Conservation (phyloP, 2,113 vertebrate genomes). For the Cygnus buccinator region DNA sequence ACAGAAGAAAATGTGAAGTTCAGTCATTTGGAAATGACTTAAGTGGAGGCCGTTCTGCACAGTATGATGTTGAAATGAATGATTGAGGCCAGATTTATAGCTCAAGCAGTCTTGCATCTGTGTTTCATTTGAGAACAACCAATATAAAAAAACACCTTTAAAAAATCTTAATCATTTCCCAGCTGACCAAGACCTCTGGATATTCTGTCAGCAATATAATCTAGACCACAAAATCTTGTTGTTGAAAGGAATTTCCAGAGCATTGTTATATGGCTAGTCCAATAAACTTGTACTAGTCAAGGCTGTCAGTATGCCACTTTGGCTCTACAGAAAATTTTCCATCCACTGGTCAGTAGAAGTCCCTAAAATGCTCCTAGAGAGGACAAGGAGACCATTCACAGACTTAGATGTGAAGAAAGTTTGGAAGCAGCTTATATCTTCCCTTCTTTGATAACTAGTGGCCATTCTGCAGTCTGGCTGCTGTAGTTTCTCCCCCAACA, state of each 20-base stretch:
- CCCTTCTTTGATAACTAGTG: background rate
- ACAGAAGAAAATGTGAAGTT: constrained; percentile 51
- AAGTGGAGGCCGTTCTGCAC: constrained; percentile 30
- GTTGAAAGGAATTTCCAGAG: constrained; percentile 21
- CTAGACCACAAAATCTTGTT: background rate
- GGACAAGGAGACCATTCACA: background rate
- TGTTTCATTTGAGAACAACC: constrained; percentile 43
- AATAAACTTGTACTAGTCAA: background rate
- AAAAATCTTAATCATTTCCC: constrained; percentile 39
- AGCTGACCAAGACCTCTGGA: background rate
- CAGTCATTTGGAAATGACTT: constrained; percentile 48
- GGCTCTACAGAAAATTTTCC: background rate
- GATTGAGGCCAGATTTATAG: constrained; percentile 62
- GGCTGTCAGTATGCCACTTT: background rate
- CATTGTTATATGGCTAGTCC: background rate
- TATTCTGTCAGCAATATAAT: constrained; percentile 27
- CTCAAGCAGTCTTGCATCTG: constrained; percentile 48
- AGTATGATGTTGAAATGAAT: constrained; percentile 53
- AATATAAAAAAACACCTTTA: constrained; percentile 31
- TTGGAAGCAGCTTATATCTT: background rate
- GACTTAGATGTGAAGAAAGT: background rate
- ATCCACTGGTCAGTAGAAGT: background rate
- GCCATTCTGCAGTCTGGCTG: background rate
- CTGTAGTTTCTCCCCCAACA: background rate
- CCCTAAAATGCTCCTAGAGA: background rate